Base-by-base conservation (phyloP, 2,797 vertebrate genomes). In the Erpetoichthys calabaricus region DNA sequence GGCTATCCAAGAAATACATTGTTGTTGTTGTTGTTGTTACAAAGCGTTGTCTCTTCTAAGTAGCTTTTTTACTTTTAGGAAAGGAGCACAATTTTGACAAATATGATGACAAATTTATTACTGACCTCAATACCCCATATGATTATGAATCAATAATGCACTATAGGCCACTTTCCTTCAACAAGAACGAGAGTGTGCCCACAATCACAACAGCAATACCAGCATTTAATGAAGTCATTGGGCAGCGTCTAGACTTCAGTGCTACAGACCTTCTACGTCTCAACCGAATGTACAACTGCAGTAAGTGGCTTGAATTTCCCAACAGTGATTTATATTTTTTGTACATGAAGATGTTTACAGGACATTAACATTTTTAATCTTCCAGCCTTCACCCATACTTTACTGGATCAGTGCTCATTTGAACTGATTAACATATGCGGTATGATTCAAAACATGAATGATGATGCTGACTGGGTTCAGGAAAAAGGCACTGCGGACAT, bases 101-200 rank as follows among this genome's bases (percentile, higher is more conserved):
- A 54, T 92, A 90, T 0, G 45, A 83, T 3, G 91, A 93, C 10
- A 62, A 56, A 55, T 61, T 59, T 59, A 82, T 92, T 74, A 90
- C 85, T 1, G 89, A 94, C 59, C 75, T 91, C 69, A 94, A 93
- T 75, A 92, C 90, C 0, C 78, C 91, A 0, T 95, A 96, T 6
- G 90, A 96, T 64, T 96, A 95, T 0, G 90, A 94, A 67, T 95
- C 92, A 8, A 0, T 96, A 73, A 94, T 95, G 92, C 92, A 96
- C 67, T 96, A 94, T 42, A 53, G 55, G 1, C 90, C 90, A 0
- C 45, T 82, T 10, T 91, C 92, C 5, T 95, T 96, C 68, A 94
- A 92, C 75, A 90, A 86, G 72, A 85, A 93, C 2, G 61, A 8
- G 0, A 75, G 49, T 42, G 2, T 78, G 44, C 89, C 91, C 6